Conservation (phyloP, 1,140 invertebrate species). For the Uloborus diversus region DNA sequence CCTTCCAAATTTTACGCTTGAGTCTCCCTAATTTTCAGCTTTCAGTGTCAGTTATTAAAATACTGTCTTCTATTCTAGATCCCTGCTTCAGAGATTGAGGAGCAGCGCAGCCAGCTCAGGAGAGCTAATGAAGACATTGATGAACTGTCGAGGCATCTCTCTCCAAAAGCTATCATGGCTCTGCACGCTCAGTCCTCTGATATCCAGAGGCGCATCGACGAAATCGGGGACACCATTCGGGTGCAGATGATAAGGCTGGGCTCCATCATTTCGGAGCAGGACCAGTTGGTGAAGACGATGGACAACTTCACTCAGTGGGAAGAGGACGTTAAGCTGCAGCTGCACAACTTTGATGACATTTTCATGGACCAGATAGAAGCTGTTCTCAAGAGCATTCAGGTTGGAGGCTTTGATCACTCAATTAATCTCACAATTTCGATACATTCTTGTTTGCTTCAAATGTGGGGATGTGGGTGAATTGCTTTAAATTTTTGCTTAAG, state of each 20-base stretch:
- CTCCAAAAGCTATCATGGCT: constrained; percentile 37
- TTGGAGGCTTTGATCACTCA: constrained; percentile 37
- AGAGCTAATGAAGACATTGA: constrained; percentile 34
- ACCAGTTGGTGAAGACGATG: constrained; percentile 85
- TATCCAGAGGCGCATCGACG: constrained; percentile 33
- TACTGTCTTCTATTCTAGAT: constrained; percentile 63
- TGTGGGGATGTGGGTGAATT: too few species aligned
- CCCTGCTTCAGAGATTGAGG: constrained; percentile 17
- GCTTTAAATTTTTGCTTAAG: too few species aligned
- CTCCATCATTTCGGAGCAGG: constrained; percentile 61
- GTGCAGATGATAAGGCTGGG: constrained; percentile 7
- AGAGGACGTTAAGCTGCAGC: constrained; percentile 76
- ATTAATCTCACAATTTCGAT: not conserved
- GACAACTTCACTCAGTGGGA: constrained; percentile 86
- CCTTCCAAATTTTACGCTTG: too few species aligned
- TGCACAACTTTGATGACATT: constrained; percentile 81
- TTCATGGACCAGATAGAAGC: constrained; percentile 80
- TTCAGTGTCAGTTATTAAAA: too few species aligned
- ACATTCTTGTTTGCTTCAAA: too few species aligned
- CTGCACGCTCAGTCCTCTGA: constrained; percentile 30
- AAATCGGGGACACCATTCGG: constrained; percentile 25
- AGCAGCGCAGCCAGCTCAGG: constrained; percentile 12
- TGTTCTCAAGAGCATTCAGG: constrained; percentile 79
- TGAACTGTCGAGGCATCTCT: constrained; percentile 27
- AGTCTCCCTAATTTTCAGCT: too few species aligned